Base-by-base conservation (phyloP, 2,797 vertebrate species). In the Nothura maculosa region DNA sequence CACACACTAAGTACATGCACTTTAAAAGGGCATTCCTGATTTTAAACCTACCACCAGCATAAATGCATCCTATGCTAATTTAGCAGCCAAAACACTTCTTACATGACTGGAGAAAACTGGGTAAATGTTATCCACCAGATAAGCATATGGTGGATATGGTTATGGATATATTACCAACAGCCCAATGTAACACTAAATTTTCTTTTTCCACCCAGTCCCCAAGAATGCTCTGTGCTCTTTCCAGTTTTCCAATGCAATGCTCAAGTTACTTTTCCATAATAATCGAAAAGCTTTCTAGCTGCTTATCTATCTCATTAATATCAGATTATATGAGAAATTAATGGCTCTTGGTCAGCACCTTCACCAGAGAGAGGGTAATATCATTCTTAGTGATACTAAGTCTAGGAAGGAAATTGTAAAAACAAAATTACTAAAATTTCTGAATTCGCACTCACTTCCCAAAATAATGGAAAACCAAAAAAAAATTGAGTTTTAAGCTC, bases 401-500 rank as follows among this genome's bases (percentile, higher is more conserved):
- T 45, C n/a, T 38, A 68, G 47, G 42, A 6, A 84, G 22, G 88
- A 86, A 76, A 34, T 50, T 4, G 32, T 67, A 64, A 78, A 70
- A 32, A 70, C 42, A 76, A 78, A 64, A 60, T 43, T 6, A 40
- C 8, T 80, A 5, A 48, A 61, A 67, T 68, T 64, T 83, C 52
- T 92, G 61, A 69, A 85, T 85, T 88, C 21, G 76, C 38, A 34
- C 74, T 52, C 28, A 87, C 67, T 88, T 43, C 32, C 43, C 9
- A 0, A 0, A 86, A 67, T 54, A 77, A 76, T 15, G 32, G 78
- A 52, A 94, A 94, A 94, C 30, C 19, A 87, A 96, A 92, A 52
- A 27, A 81, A 90, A 60, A 52, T 85, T 81, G 38, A 85, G 75
- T 20, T 96, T 22, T 96, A 88, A 92, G 78, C 69, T 87, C 72